Percentiles rank a stretch among this genome's conserved stretches.
Conservation (phyloP, 30 jellyfish, hydroid and myxozoan genomes). For the Catostylus mosaicus region DNA sequence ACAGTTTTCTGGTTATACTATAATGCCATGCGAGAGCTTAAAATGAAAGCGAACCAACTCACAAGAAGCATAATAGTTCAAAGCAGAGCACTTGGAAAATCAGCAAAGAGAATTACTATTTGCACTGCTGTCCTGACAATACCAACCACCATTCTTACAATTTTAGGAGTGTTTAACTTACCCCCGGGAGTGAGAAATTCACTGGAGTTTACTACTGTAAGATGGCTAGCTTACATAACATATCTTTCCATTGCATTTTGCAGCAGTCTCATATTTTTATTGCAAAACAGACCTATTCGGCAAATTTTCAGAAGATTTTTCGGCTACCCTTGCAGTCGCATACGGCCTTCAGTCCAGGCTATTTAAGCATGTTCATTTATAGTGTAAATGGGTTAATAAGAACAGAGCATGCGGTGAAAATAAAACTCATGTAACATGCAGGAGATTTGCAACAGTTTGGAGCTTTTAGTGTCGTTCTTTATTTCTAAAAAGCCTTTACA, state of each 20-base stretch:
- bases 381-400: too few species aligned
- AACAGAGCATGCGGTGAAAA: too few species aligned
- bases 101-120: conserved; percentile 4
- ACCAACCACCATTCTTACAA: not conserved
- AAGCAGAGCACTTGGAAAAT: conserved; percentile 1
- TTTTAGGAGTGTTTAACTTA: not conserved
- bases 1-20: not conserved
- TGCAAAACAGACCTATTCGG: not conserved
- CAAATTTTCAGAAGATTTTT: not conserved
- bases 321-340: not conserved
- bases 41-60: not conserved
- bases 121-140: not conserved
- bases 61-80: not conserved
- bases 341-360: not conserved
- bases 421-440: too few species aligned
- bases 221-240: not conserved
- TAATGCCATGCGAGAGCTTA: not conserved
- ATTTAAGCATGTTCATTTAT: too few species aligned
- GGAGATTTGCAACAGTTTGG: too few species aligned
- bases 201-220: not conserved
- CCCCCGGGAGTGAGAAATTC: not conserved
- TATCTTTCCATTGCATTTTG: not conserved
- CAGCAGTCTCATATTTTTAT: conserved; percentile 4
- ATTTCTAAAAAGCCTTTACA: too few species aligned
- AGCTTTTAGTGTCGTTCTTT: too few species aligned